Percentiles rank a stretch among this genome's conserved stretches.
These are phyloP conservation scores for Chionodraco myersi DNA, from an alignment of 2,113 vertebrate genomes.

Conservation along the genomic window DNA sequence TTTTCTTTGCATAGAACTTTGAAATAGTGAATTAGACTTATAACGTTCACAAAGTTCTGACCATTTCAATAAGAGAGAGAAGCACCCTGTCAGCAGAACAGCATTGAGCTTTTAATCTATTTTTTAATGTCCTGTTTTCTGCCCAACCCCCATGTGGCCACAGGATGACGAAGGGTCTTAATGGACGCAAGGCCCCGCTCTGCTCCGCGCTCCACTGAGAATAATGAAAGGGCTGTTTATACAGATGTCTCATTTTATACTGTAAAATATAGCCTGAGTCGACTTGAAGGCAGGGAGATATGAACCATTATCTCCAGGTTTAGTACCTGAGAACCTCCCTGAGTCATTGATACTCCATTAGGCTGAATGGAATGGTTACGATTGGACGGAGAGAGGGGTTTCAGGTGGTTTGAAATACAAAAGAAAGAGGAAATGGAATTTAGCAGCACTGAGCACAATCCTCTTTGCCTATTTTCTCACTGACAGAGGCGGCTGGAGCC, in stretches of 20 bases:
- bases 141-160: conserved; percentile 23
- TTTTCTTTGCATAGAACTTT: not conserved
- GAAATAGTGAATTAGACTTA: not conserved
- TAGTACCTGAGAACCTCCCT: conserved; percentile 35
- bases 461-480: conserved; percentile 2
- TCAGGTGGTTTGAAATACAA: not conserved
- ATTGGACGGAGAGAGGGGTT: not conserved
- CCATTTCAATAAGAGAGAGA: not conserved
- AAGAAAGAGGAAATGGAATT: conserved; percentile 42
- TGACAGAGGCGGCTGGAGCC: conserved; percentile 26
- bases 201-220: conserved; percentile 13
- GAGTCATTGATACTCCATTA: conserved; percentile 51
- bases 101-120: conserved; percentile 2
- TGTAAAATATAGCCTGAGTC: conserved; percentile 21
- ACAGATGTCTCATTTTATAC: conserved; percentile 56
- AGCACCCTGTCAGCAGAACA: not conserved
- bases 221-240: conserved; percentile 37
- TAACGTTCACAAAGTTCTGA: not conserved
- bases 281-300: not conserved
- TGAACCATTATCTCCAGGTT: conserved; percentile 46
- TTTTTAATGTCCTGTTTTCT: conserved; percentile 25
- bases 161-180: conserved; percentile 3
- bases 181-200: conserved; percentile 2
- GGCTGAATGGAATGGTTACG: conserved; percentile 24
- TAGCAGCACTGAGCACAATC: conserved; percentile 30